Percentiles rank a stretch among this genome's conserved stretches.
Evolutionary conservation across 2,797 vertebrate genomes (phyloP).

Genomic region (Myotis vivesi): DNA sequence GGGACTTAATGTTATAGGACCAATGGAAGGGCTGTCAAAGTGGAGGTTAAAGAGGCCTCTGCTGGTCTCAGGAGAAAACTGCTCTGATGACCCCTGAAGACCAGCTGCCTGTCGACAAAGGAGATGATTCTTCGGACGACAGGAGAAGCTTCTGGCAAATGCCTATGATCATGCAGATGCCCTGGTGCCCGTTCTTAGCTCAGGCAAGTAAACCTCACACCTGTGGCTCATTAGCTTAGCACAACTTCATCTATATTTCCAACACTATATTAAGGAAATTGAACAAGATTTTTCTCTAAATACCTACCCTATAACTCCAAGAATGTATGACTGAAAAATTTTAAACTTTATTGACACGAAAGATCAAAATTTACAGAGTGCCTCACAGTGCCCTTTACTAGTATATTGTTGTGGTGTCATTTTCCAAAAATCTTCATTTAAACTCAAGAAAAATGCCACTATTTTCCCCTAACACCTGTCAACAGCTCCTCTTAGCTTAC

Average conservation of each 20-base stretch:
- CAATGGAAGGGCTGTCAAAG: accelerated
- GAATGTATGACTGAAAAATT: background rate
- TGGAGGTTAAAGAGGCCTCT: background rate
- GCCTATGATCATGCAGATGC: accelerated
- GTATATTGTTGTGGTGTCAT: background rate
- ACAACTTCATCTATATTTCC: background rate
- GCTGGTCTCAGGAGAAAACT: background rate
- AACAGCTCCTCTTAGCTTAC: background rate
- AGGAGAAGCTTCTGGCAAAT: background rate
- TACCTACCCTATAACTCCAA: background rate
- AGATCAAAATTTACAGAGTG: background rate
- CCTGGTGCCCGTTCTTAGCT: accelerated
- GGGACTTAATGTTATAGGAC: background rate
- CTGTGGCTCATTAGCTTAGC: background rate
- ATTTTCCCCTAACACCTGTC: background rate
- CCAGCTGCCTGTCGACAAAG: background rate
- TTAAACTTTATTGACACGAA: background rate
- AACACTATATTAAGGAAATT: background rate
- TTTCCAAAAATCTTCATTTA: constrained; percentile 30
- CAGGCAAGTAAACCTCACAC: background rate
- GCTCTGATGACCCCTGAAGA: background rate
- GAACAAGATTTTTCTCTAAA: background rate
- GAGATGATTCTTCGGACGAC: background rate
- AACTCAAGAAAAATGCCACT: background rate
- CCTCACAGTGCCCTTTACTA: background rate